Conservation (phyloP, 2,113 vertebrate genomes). For the Mastomys natalensis region DNA sequence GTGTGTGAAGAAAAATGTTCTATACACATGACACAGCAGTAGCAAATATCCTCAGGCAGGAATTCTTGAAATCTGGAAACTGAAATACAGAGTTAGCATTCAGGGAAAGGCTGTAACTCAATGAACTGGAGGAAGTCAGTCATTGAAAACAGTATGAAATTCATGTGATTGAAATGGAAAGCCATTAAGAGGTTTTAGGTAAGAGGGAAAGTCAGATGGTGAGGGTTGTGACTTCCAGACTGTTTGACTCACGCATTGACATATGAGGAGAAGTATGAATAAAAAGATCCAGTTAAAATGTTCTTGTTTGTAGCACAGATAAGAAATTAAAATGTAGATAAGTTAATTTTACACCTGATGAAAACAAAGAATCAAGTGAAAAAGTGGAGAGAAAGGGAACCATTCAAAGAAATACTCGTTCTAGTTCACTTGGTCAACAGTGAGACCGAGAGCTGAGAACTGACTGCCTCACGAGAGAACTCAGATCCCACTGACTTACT, state of each 20-base stretch:
- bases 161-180: background rate
- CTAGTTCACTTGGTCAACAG: background rate
- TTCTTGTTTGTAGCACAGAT: background rate
- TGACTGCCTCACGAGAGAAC: background rate
- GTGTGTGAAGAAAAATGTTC: background rate
- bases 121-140: background rate
- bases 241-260: background rate
- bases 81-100: background rate
- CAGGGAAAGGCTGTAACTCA: background rate
- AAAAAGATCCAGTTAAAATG: background rate
- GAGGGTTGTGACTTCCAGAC: background rate
- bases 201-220: background rate
- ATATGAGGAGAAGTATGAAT: background rate
- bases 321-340: background rate
- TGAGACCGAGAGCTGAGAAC: background rate
- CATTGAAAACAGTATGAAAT: background rate
- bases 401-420: background rate
- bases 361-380: background rate
- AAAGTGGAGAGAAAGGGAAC: background rate
- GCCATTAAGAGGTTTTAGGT: background rate
- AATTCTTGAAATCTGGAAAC: background rate
- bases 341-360: background rate
- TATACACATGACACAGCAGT: background rate
- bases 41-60: background rate
- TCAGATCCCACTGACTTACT: background rate